Percentiles rank a stretch among this genome's conserved stretches.
These are phyloP conservation scores for Penaeus indicus DNA, from an alignment of 1,140 invertebrate genomes.

Conservation along the genomic window DNA sequence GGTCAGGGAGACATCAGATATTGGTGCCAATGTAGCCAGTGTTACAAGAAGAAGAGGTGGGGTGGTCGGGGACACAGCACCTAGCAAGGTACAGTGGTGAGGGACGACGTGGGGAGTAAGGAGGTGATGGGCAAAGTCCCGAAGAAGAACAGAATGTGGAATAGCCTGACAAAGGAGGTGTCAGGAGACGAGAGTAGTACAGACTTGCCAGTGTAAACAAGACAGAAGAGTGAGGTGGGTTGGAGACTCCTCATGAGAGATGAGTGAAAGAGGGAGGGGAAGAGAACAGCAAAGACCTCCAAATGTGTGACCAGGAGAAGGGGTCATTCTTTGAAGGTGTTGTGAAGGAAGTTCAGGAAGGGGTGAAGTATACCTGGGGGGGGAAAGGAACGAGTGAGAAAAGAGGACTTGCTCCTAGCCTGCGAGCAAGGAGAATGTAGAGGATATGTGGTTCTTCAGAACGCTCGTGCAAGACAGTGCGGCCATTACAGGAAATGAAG, in stretches of 20 bases:
- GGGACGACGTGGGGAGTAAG: neutral
- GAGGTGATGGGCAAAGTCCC: slow-evolving; percentile 8
- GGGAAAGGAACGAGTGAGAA: too few relatives aligned
- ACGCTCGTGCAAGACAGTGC: neutral
- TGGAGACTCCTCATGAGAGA: too few relatives aligned
- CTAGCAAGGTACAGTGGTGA: neutral
- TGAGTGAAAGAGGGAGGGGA: too few relatives aligned
- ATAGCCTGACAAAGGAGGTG: neutral
- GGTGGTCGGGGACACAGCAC: neutral
- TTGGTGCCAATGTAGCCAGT: neutral
- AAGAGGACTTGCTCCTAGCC: too few relatives aligned
- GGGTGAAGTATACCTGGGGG: too few relatives aligned
- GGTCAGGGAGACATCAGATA: neutral
- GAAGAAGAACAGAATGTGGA: neutral
- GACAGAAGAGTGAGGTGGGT: too few relatives aligned
- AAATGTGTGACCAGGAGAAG: too few relatives aligned
- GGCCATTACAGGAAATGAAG: neutral
- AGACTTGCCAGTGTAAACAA: too few relatives aligned
- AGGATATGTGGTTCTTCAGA: neutral
- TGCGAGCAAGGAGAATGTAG: too few relatives aligned
- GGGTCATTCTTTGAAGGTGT: too few relatives aligned
- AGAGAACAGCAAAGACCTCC: too few relatives aligned
- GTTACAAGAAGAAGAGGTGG: neutral
- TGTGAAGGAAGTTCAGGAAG: too few relatives aligned
- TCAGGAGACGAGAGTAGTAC: neutral